These are phyloP conservation scores for Trisateles emortualis DNA, from an alignment of 2,888 invertebrate species.

Conservation along the genomic window DNA sequence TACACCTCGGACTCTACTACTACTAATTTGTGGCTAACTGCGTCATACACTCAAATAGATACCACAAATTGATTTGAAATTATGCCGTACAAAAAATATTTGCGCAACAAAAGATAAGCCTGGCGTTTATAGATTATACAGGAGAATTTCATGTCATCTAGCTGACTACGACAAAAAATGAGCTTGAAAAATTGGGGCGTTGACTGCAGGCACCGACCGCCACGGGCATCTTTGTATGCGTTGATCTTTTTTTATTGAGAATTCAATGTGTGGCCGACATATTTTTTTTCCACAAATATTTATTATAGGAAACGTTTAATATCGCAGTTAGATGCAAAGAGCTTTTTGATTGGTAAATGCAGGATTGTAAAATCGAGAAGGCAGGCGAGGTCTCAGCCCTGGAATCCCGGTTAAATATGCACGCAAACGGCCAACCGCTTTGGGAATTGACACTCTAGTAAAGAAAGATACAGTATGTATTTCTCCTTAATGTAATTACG, in stretches of 20 bases:
- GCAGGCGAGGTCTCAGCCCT: slow-evolving; percentile 30
- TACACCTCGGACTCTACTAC: slow-evolving; percentile 30
- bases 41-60: slow-evolving; percentile 1
- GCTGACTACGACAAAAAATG: slow-evolving; percentile 1
- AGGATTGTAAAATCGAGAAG: slow-evolving; percentile 18
- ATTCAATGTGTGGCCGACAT: background rate
- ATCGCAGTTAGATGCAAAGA: slow-evolving; percentile 22
- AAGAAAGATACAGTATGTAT: slow-evolving; percentile 62
- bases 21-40: slow-evolving; percentile 35
- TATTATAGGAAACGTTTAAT: background rate
- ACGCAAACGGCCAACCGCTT: slow-evolving; percentile 63
- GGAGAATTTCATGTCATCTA: slow-evolving; percentile 4
- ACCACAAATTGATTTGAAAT: slow-evolving; percentile 19
- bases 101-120: slow-evolving; percentile 12
- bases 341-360: slow-evolving; percentile 37
- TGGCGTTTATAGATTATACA: background rate
- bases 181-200: slow-evolving; percentile 6
- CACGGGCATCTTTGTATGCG: slow-evolving; percentile 2
- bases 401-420: slow-evolving; percentile 70
- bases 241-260: slow-evolving; percentile 1
- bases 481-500: slow-evolving; percentile 70
- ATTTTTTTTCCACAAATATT: background rate
- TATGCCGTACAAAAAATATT: slow-evolving; percentile 9
- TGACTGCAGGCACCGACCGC: slow-evolving; percentile 4
- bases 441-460: slow-evolving; percentile 64